Evolutionary conservation across 1,140 invertebrate genomes (phyloP).

Genomic region (Ceratina australensis): DNA sequence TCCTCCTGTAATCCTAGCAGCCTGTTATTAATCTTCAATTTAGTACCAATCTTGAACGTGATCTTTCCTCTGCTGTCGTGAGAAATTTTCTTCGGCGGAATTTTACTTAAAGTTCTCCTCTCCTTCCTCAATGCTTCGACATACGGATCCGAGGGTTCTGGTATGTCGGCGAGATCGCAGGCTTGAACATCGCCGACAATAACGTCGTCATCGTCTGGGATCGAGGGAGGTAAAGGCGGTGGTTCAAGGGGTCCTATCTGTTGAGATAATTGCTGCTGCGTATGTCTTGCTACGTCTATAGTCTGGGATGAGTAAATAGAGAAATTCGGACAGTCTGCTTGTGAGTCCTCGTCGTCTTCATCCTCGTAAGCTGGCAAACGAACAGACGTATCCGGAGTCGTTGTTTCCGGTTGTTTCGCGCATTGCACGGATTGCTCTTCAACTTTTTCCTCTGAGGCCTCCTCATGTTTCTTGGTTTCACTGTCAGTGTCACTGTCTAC

Average conservation of each 20-base stretch:
- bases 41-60: constrained; percentile 76
- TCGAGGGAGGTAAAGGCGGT: constrained; percentile 63
- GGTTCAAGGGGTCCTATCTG: constrained; percentile 74
- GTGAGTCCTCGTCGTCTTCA: constrained; percentile 81
- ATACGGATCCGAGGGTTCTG: constrained; percentile 73
- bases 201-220: constrained; percentile 68
- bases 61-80: constrained; percentile 76
- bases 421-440: constrained; percentile 44
- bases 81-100: constrained; percentile 75
- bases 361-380: constrained; percentile 73
- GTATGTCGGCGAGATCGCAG: constrained; percentile 71
- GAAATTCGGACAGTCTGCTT: constrained; percentile 90
- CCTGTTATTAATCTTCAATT: constrained; percentile 73
- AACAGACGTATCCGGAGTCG: constrained; percentile 37
- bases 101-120: constrained; percentile 72
- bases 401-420: constrained; percentile 38
- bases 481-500: constrained; percentile 76
- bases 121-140: constrained; percentile 75
- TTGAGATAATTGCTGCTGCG: constrained; percentile 77
- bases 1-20: constrained; percentile 68
- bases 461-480: constrained; percentile 48
- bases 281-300: constrained; percentile 85
- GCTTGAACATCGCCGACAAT: constrained; percentile 73
- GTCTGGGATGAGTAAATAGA: constrained; percentile 90
- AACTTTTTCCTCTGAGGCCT: constrained; percentile 44